Percentiles rank a stretch among this genome's conserved stretches.
Conservation (phyloP, 2,888 invertebrate species). For the Lasioglossum marginatum region DNA sequence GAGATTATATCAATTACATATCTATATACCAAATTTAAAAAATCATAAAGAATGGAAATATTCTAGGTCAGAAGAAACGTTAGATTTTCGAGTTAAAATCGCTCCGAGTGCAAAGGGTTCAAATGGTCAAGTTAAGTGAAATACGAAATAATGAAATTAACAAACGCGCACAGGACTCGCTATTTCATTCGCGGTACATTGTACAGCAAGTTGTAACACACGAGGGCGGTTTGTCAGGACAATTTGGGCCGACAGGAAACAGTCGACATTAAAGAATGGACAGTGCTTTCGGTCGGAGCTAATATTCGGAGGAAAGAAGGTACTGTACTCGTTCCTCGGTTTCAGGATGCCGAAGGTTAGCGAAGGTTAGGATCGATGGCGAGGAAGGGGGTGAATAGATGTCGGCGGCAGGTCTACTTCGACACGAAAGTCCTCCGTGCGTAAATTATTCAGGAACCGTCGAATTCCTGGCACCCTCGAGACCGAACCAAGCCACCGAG, state of each 20-base stretch:
- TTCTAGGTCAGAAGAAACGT: too few species aligned
- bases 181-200: background rate
- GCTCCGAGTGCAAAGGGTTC: too few species aligned
- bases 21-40: too few species aligned
- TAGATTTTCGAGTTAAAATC: too few species aligned
- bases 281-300: background rate
- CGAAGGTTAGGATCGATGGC: constrained; percentile 4
- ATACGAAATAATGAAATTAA: too few species aligned
- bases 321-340: background rate
- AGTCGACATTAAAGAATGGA: background rate
- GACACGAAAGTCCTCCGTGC: constrained; percentile 42
- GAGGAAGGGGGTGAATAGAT: too few species aligned
- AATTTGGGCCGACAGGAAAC: background rate
- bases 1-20: too few species aligned
- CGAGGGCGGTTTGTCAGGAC: background rate
- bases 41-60: too few species aligned
- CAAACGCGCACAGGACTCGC: background rate
- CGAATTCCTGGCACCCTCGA: constrained; percentile 23
- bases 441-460: constrained; percentile 53
- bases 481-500: constrained; percentile 36
- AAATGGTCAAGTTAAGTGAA: too few species aligned
- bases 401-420: background rate
- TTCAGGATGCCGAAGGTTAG: background rate
- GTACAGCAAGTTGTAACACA: background rate
- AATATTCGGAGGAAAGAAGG: background rate